Evolutionary conservation across 2,888 invertebrate species (phyloP), one percentile per base, ranked within the genome.

Genomic region (Idaea aversata): DNA sequence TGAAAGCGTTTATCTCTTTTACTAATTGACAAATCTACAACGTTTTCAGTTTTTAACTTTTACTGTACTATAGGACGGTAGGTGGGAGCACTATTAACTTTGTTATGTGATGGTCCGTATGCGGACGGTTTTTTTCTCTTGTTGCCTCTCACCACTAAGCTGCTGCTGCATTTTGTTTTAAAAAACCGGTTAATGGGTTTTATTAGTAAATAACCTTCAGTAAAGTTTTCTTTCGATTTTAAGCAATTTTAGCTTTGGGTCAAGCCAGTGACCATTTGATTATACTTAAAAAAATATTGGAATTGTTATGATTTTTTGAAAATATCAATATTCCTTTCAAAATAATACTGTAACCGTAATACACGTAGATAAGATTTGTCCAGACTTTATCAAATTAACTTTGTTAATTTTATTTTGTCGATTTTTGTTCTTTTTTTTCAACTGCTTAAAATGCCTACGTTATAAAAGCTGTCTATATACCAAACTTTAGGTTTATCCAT

Each of bases 61-160:
- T 15, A 60, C 63, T 61, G 61, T 34, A 65, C 34, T 0, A 16
- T 36, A 16, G 36, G 58, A 61, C 62, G 67, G 47, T 66, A 63
- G 63, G 62, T 64, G 47, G 62, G 34, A 59, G 58, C 38, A n/a
- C 62, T 63, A 67, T 66, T 66, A 70, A 67, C 70, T 34, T 15
- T 61, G 65, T 65, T 69, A 65, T 59, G 59, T 62, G 65, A 65
- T 65, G 61, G 64, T 25, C 25, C 25, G 63, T 63, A 60, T 61
- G 63, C 61, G 64, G 57, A 47, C 47, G 10, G 5, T 38, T 34
- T 63, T 57, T 59, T 67, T 65, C 61, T 65, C 63, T 70, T 64
- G 62, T 15, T 65, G 15, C 58, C 57, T 57, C 10, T 34, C 47
- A 59, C 35, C 38, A 34, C 57, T n/a, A 62, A 62, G 25, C 62